These are phyloP conservation scores for Crocuta crocuta DNA, from an alignment of 2,113 vertebrate genomes.

Conservation along the genomic window DNA sequence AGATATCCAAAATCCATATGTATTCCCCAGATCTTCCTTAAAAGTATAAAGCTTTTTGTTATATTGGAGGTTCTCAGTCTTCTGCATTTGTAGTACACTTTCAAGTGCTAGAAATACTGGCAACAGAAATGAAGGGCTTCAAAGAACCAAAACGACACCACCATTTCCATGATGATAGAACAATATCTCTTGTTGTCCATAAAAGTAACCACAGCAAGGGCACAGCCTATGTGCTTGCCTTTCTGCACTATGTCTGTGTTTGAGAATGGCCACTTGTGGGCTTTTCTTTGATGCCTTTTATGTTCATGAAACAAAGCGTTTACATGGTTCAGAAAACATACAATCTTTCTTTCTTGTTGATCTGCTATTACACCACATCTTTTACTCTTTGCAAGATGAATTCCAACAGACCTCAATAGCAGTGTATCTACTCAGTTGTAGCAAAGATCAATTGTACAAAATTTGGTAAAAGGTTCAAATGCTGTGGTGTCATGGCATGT, in stretches of 20 bases:
- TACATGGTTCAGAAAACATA: neutral
- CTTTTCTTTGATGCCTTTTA: neutral
- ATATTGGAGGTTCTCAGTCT: neutral
- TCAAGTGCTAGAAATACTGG: neutral
- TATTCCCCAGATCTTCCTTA: neutral
- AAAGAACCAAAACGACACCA: neutral
- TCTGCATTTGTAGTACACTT: neutral
- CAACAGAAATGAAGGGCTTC: constrained; percentile 5
- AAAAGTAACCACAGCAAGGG: neutral
- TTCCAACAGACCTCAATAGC: neutral
- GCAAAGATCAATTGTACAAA: neutral
- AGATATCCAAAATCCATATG: neutral
- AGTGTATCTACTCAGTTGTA: neutral
- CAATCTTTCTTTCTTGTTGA: neutral
- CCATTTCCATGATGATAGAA: neutral
- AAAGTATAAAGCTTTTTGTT: neutral
- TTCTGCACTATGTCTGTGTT: neutral
- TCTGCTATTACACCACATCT: neutral
- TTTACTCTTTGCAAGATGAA: neutral
- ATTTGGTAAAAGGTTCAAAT: neutral
- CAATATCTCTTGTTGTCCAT: neutral
- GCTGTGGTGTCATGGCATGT: neutral
- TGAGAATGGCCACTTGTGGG: neutral
- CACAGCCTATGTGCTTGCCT: neutral
- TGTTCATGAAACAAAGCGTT: neutral